phyloP scores from a whole-genome alignment of 2,113 vertebrate genomes.

The Vicugna pacos region DNA sequence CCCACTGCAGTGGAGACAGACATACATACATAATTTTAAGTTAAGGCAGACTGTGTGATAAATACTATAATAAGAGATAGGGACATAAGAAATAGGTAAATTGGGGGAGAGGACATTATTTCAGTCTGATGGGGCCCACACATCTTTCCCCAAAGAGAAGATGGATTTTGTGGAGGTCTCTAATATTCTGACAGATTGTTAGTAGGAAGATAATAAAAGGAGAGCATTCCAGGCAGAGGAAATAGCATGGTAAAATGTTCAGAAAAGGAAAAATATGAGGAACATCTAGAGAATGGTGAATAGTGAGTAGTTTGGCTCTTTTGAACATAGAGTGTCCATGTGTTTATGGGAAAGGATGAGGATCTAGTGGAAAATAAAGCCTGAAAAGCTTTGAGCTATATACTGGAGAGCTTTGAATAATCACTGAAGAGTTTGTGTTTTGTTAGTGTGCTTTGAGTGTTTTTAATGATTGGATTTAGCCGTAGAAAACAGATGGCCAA shows the following conservation, averaged over 20 bases:
- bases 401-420: background rate
- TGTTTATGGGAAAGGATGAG: background rate
- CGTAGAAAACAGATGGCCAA: background rate
- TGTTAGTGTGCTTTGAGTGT: background rate
- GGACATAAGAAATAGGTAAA: background rate
- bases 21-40: background rate
- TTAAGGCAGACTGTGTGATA: background rate
- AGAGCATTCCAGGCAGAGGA: slow-evolving; percentile 18
- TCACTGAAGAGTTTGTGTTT: background rate
- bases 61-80: background rate
- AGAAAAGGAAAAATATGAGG: background rate
- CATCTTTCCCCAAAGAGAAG: background rate
- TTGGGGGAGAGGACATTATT: background rate
- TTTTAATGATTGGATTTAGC: slow-evolving; percentile 35
- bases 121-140: background rate
- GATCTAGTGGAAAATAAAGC: background rate
- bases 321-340: background rate
- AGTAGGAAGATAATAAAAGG: background rate
- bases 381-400: background rate
- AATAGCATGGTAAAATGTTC: background rate
- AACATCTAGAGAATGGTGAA: background rate
- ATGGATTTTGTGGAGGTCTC: background rate
- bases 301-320: background rate
- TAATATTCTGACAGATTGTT: slow-evolving; percentile 19
- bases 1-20: background rate